These are phyloP conservation scores for Gnatocerus cornutus DNA, from an alignment of 2,888 invertebrate species.

Conservation along the genomic window DNA sequence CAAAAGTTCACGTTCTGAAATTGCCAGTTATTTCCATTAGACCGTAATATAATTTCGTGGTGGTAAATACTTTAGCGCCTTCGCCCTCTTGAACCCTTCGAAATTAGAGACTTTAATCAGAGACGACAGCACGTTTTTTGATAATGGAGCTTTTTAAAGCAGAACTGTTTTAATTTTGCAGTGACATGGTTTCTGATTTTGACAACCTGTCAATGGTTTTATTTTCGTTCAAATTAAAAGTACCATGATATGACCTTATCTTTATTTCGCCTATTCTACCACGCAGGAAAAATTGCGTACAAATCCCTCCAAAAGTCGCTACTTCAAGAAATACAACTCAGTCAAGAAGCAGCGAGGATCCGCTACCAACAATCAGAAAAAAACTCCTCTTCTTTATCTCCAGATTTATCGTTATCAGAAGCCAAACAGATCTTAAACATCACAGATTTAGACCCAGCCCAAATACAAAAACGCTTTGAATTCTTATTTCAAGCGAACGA, in stretches of 20 bases:
- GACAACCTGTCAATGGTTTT: not conserved
- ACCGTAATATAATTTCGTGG: not conserved
- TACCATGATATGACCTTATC: constrained; percentile 7
- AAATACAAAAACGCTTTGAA: constrained; percentile 83
- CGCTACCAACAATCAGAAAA: constrained; percentile 63
- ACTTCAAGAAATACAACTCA: constrained; percentile 82
- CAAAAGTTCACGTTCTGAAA: constrained; percentile 37
- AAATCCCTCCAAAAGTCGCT: constrained; percentile 22
- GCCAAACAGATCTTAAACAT: constrained; percentile 94
- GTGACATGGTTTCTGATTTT: too few species aligned
- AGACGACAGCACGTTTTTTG: too few species aligned
- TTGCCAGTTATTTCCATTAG: constrained; percentile 18
- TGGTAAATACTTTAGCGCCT: constrained; percentile 2
- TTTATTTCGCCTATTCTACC: constrained; percentile 18
- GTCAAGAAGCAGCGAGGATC: constrained; percentile 81
- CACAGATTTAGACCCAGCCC: constrained; percentile 78
- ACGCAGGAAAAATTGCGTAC: constrained; percentile 9
- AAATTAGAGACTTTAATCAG: too few species aligned
- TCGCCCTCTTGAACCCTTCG: not conserved
- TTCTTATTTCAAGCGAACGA: constrained; percentile 87
- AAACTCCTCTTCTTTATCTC: not conserved
- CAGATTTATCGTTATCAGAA: constrained; percentile 73
- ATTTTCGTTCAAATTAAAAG: not conserved
- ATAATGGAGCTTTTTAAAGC: too few species aligned
- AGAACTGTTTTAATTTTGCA: too few species aligned